phyloP scores from a whole-genome alignment of 2,113 vertebrate species.

The Elanus axillaris region DNA sequence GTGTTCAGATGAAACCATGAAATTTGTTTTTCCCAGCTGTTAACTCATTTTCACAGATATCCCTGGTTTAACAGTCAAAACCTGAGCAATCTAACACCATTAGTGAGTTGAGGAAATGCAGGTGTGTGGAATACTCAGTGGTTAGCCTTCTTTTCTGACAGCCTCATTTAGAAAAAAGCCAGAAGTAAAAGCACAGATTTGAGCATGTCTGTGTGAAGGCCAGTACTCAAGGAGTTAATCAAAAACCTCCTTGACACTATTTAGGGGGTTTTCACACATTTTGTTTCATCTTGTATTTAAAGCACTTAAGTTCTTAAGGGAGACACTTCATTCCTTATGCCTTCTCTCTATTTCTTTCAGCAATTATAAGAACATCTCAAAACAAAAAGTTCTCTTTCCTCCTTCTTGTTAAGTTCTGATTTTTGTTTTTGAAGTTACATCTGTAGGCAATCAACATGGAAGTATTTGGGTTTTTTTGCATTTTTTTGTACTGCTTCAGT shows the following conservation, averaged over 20 bases:
- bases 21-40: too few relatives aligned
- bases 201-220: not conserved
- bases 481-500: too few relatives aligned
- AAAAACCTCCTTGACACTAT: not conserved
- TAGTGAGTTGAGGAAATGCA: not conserved
- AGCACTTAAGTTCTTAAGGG: not conserved
- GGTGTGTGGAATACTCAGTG: not conserved
- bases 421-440: not conserved
- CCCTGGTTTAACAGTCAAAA: not conserved
- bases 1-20: not conserved
- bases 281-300: not conserved
- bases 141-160: not conserved
- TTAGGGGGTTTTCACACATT: fast-evolving
- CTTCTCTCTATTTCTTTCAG: not conserved
- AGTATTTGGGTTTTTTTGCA: not conserved
- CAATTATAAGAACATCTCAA: not conserved
- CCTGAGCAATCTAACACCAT: fast-evolving
- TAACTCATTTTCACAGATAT: not conserved
- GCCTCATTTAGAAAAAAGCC: not conserved
- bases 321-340: not conserved
- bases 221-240: not conserved
- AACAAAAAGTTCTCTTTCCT: not conserved
- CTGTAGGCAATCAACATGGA: not conserved
- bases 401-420: not conserved
- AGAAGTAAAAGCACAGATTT: not conserved